Conservation (phyloP, 1,140 invertebrate genomes). For the Drosophila kepulauana region DNA sequence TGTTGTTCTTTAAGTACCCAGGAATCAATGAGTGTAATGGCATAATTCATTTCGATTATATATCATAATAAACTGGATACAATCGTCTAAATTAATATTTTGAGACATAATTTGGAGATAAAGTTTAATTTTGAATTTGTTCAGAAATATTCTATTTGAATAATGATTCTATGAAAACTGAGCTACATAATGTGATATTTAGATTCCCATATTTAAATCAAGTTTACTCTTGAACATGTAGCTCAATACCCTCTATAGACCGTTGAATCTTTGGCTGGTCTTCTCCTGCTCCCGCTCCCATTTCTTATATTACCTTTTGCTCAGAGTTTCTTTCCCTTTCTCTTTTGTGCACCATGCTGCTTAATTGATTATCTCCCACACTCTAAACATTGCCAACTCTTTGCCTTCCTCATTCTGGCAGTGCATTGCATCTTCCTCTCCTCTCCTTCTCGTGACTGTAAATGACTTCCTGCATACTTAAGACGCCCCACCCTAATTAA, state of each 20-base stretch:
- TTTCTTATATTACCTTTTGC: conserved; percentile 11
- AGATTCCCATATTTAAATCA: no score
- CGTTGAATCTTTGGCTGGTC: no score
- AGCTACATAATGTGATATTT: no score
- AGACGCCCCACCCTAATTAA: conserved; percentile 57
- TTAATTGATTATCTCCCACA: conserved; percentile 50
- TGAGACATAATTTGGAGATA: no score
- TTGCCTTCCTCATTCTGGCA: conserved; percentile 32
- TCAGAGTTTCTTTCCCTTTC: conserved; percentile 16
- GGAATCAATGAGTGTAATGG: no score
- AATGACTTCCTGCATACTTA: conserved; percentile 74
- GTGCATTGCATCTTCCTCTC: conserved; percentile 10
- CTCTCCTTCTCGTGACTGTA: conserved; percentile 29
- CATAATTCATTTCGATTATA: no score
- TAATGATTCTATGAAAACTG: not conserved
- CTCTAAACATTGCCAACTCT: not conserved
- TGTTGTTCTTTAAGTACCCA: not conserved
- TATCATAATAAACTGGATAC: no score
- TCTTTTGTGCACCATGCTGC: conserved; percentile 25
- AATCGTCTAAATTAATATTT: no score
- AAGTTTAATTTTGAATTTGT: no score
- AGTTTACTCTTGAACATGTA: not conserved
- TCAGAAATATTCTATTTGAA: no score
- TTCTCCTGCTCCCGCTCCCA: conserved; percentile 17
- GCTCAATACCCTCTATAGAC: not conserved